Conservation (phyloP, 2,797 vertebrate species). For the Acrossocheilus wenchowensis region DNA sequence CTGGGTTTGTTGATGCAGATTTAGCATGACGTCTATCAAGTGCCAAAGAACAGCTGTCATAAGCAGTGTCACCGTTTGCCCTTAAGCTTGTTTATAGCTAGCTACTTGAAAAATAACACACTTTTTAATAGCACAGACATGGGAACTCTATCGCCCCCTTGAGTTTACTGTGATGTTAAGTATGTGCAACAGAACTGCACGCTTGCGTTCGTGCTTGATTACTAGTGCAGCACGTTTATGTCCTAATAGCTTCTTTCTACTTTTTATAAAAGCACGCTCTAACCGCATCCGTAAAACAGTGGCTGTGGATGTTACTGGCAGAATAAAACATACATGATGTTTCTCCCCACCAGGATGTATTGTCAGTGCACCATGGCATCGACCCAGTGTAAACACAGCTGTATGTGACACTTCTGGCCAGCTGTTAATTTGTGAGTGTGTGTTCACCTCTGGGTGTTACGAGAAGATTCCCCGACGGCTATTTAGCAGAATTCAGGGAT, state of each 20-base stretch:
- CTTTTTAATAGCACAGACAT: neutral
- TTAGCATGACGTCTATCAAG: neutral
- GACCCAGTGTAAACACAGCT: constrained; percentile 64
- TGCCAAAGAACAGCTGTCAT: constrained; percentile 5
- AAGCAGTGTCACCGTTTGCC: neutral
- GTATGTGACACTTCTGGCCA: constrained; percentile 52
- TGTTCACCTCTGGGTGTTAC: constrained; percentile 38
- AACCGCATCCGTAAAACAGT: constrained; percentile 20
- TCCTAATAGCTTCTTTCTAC: too few species aligned
- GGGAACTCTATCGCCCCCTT: neutral
- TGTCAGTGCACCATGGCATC: constrained; percentile 57
- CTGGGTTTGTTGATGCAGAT: neutral
- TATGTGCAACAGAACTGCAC: neutral
- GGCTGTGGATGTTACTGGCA: constrained; percentile 10
- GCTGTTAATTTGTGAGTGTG: constrained; percentile 61
- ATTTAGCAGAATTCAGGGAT: constrained; percentile 44
- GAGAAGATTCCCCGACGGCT: constrained; percentile 42
- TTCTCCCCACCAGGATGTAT: constrained; percentile 46
- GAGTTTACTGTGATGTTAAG: neutral
- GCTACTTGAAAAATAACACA: neutral
- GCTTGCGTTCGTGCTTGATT: neutral
- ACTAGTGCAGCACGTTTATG: neutral
- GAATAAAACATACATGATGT: constrained; percentile 38
- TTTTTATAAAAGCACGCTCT: neutral
- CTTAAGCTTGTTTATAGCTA: constrained; percentile 16